Conservation (phyloP, 2,888 invertebrate genomes). For the Scrobipalpa atriplicella region DNA sequence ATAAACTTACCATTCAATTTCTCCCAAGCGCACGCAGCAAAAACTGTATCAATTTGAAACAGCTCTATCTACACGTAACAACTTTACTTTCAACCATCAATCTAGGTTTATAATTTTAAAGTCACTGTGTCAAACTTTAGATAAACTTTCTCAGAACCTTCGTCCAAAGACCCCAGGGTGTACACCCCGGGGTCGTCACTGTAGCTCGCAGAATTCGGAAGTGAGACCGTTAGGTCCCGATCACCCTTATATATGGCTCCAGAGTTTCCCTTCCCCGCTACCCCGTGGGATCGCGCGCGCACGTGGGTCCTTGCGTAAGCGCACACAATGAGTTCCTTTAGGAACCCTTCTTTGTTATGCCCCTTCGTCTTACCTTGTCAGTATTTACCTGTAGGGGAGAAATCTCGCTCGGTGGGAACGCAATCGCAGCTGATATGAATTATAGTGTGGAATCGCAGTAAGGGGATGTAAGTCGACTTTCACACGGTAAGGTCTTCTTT, state of each 20-base stretch:
- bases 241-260: slow-evolving; percentile 67
- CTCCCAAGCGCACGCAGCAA: neutral
- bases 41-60: neutral
- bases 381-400: slow-evolving; percentile 77
- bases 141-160: neutral
- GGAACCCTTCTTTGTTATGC: slow-evolving; percentile 62
- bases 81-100: neutral
- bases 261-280: slow-evolving; percentile 55
- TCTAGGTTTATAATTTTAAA: slow-evolving; percentile 41
- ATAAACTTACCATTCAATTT: neutral
- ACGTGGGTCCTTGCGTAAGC: slow-evolving; percentile 76
- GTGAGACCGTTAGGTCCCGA: slow-evolving; percentile 53
- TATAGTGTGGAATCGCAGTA: slow-evolving; percentile 54
- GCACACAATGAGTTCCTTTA: slow-evolving; percentile 72
- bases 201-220: slow-evolving; percentile 60
- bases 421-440: slow-evolving; percentile 63
- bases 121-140: slow-evolving; percentile 24
- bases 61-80: neutral
- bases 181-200: slow-evolving; percentile 66
- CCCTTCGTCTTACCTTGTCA: slow-evolving; percentile 72
- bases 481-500: slow-evolving; percentile 65
- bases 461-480: slow-evolving; percentile 69
- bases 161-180: slow-evolving; percentile 54
- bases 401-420: slow-evolving; percentile 77
- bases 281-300: slow-evolving; percentile 74